Evolutionary conservation across 1,140 invertebrate species (phyloP).

Genomic region (Megalopta genalis): DNA sequence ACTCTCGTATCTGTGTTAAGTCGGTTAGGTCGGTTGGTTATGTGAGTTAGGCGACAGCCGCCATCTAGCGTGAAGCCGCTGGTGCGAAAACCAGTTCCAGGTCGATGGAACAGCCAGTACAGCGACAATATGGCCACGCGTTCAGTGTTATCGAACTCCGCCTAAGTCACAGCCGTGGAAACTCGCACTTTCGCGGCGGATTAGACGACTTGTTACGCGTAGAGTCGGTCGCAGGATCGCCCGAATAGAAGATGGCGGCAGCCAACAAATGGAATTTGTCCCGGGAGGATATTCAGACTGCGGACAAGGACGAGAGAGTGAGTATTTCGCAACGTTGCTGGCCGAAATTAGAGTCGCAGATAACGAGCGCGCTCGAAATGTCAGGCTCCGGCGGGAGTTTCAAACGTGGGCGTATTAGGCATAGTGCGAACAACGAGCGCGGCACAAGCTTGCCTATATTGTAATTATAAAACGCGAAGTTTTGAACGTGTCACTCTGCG

Average conservation of each 20-base stretch:
- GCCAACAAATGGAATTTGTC: conserved; percentile 63
- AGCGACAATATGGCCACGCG: conserved; percentile 44
- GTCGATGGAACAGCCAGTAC: too few species aligned
- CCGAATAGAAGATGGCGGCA: conserved; percentile 43
- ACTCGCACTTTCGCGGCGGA: not conserved
- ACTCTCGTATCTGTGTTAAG: too few species aligned
- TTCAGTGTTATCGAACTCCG: not conserved
- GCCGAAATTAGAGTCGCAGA: not conserved
- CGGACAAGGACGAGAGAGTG: conserved; percentile 73
- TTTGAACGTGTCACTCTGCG: too few species aligned
- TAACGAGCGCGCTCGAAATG: not conserved
- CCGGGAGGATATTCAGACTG: conserved; percentile 64
- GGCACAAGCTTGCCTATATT: too few species aligned
- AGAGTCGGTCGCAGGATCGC: not conserved
- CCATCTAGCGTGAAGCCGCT: too few species aligned
- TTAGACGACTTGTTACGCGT: not conserved
- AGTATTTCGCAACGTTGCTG: conserved; percentile 4
- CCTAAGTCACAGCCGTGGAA: not conserved
- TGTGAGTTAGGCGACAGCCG: too few species aligned
- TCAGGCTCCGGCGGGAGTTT: conserved; percentile 30
- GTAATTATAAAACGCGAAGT: too few species aligned
- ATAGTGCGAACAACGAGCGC: too few species aligned
- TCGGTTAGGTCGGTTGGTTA: too few species aligned
- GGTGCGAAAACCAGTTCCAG: too few species aligned
- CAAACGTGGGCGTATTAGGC: not conserved